Conservation (phyloP, 2,888 invertebrate species). For the Drosophila infuscata region DNA sequence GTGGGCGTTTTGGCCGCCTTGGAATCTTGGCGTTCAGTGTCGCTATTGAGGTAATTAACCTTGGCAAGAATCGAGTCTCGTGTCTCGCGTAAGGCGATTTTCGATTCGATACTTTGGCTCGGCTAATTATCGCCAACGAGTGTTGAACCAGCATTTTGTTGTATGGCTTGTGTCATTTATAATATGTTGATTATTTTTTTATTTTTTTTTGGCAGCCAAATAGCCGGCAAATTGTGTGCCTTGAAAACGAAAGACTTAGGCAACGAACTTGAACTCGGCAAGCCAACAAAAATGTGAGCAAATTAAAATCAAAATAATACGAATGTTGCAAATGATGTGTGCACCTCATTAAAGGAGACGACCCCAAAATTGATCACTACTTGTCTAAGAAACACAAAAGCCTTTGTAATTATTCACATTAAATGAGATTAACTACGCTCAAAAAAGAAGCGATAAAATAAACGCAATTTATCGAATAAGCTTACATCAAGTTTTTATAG, state of each 20-base stretch:
- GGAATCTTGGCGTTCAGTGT: constrained; percentile 44
- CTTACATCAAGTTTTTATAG: neutral
- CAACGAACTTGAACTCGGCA: constrained; percentile 49
- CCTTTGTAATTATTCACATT: neutral
- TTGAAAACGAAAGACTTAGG: constrained; percentile 59
- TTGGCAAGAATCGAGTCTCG: constrained; percentile 57
- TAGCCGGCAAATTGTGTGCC: constrained; percentile 14
- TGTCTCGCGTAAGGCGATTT: constrained; percentile 64
- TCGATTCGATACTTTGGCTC: constrained; percentile 55
- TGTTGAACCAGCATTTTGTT: constrained; percentile 30
- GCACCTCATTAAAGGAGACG: neutral
- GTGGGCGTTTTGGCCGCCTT: constrained; percentile 50
- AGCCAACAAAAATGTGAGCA: neutral
- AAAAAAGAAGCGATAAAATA: neutral
- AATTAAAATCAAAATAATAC: constrained; percentile 5
- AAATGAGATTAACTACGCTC: neutral
- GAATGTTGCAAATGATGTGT: constrained; percentile 3
- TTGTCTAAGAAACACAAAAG: neutral
- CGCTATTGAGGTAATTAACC: constrained; percentile 64
- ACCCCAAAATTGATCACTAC: neutral
- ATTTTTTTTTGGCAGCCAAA: neutral
- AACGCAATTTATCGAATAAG: neutral
- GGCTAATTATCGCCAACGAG: constrained; percentile 59
- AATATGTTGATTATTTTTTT: constrained; percentile 8
- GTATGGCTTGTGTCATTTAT: constrained; percentile 31